Conservation (phyloP, 2,888 invertebrate species). For the Aricia artaxerxes region DNA sequence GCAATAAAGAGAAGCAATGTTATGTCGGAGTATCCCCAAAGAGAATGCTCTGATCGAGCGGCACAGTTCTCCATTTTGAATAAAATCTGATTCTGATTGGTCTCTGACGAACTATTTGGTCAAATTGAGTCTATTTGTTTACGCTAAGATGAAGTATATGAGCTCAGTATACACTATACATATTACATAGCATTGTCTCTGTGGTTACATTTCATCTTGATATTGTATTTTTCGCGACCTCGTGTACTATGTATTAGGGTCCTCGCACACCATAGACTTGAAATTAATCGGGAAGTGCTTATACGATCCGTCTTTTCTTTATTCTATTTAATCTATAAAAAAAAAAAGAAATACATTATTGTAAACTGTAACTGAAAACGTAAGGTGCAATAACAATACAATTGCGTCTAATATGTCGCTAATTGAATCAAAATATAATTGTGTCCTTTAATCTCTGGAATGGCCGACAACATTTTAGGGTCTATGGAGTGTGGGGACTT, state of each 20-base stretch:
- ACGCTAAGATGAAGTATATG: background rate
- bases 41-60: too few species aligned
- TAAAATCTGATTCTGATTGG: too few species aligned
- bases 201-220: constrained; percentile 1
- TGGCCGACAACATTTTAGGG: background rate
- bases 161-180: background rate
- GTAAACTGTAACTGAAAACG: too few species aligned
- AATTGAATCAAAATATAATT: too few species aligned
- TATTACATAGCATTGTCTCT: background rate
- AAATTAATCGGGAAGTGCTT: background rate
- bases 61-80: too few species aligned
- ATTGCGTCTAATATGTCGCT: too few species aligned
- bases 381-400: too few species aligned
- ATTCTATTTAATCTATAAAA: background rate
- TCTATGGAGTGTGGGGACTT: background rate
- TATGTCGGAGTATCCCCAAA: too few species aligned
- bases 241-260: background rate
- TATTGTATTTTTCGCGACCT: background rate
- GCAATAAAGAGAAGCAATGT: too few species aligned
- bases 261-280: background rate
- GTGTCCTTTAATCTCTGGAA: background rate
- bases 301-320: too few species aligned
- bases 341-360: too few species aligned
- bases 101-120: background rate
- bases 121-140: background rate